phyloP scores from a whole-genome alignment of 2,888 invertebrate genomes.

The Tetragnatha montana region DNA sequence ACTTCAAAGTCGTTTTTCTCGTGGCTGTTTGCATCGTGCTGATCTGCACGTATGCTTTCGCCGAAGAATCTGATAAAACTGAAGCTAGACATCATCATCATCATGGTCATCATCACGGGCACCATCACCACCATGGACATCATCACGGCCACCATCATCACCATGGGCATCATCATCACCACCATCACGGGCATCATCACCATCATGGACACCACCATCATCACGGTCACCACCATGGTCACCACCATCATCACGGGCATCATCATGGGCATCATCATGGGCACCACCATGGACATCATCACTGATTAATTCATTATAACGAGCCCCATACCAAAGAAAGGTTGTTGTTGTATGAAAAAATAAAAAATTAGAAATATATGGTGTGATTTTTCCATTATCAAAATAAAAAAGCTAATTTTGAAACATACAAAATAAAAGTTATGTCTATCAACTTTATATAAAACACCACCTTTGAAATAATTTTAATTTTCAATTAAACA shows the following conservation, averaged over 20 bases:
- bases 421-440: too few species aligned
- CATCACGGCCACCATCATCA: constrained; percentile 17
- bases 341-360: too few species aligned
- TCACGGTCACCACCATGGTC: constrained; percentile 24
- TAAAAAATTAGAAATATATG: too few species aligned
- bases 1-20: constrained; percentile 5
- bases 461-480: too few species aligned
- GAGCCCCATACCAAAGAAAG: too few species aligned
- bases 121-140: constrained; percentile 18
- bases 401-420: too few species aligned
- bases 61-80: background rate
- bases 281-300: background rate
- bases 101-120: constrained; percentile 25
- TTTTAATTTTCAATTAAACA: too few species aligned
- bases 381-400: too few species aligned
- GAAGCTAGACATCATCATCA: constrained; percentile 52
- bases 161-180: constrained; percentile 10
- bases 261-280: constrained; percentile 16
- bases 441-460: too few species aligned
- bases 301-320: too few species aligned
- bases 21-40: constrained; percentile 34
- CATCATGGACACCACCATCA: constrained; percentile 19
- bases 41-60: constrained; percentile 9
- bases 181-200: constrained; percentile 18
- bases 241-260: constrained; percentile 12